Conservation (phyloP, 2,113 vertebrate genomes). For the Platanista minor region DNA sequence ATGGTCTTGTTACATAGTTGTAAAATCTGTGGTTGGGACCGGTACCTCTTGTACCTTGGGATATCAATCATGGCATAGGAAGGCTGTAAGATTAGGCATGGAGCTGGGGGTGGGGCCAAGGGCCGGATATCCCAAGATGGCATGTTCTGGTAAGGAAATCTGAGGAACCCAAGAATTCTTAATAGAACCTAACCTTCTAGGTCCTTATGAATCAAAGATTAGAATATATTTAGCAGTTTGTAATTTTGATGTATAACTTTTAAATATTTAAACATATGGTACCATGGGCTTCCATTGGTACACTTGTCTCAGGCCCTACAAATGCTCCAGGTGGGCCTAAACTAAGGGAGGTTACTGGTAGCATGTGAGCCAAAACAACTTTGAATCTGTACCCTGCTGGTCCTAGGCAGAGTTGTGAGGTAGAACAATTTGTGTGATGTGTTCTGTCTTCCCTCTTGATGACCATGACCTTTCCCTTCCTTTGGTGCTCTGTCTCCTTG, state of each 20-base stretch:
- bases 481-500: not conserved
- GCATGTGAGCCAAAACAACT: not conserved
- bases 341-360: not conserved
- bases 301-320: not conserved
- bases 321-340: not conserved
- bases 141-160: not conserved
- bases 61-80: not conserved
- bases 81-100: not conserved
- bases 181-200: not conserved
- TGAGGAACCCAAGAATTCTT: conserved; percentile 15
- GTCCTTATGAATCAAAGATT: not conserved
- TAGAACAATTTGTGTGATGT: not conserved
- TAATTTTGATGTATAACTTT: not conserved
- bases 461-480: not conserved
- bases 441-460: not conserved
- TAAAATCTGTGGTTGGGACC: not conserved
- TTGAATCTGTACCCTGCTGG: not conserved
- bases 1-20: not conserved
- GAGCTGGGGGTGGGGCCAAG: not conserved
- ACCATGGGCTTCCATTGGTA: not conserved
- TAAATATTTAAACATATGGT: not conserved
- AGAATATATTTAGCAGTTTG: not conserved
- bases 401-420: not conserved
- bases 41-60: not conserved
- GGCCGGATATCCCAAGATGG: not conserved